Base-by-base conservation (phyloP, 2,888 invertebrate genomes). In the Synanthedon vespiformis region DNA sequence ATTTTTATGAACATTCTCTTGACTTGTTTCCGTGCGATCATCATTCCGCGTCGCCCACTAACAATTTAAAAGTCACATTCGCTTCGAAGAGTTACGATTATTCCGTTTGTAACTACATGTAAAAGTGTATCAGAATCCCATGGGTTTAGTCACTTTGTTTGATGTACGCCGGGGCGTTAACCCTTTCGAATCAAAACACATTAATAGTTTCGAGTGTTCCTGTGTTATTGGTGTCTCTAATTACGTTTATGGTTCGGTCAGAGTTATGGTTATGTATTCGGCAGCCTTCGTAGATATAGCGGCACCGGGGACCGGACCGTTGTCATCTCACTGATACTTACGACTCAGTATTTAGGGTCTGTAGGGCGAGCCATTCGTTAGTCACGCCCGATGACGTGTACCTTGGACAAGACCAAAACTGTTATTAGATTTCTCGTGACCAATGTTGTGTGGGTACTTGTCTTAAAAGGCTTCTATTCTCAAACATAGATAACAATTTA, bases 401-500 rank as follows among this genome's bases (percentile, higher is more conserved):
- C 87, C 87, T 87, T 87, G 86, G 87, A 87, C 87, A 87, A 86
- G 79, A 87, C 85, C 86, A 86, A 87, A 87, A 85, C 80, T 80
- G 71, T 84, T 82, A 86, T 86, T 86, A 86, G 83, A 74, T 72
- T 77, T 74, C 70, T 77, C 72, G 72, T 71, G 68, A 66, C 71
- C 69, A 71, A 66, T 72, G 69, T 72, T 71, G 64, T 62, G 65
- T 58, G 62, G 75, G 75, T 72, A 70, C 79, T 80, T 73, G 80
- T 79, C 80, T 71, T 77, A 76, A 76, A 76, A 75, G 72, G 74
- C 74, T 78, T 76, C 73, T 68, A 63, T 59, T 60, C 57, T 56
- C 58, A 50, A 10, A 34, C 49, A 53, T 50, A 16, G 48, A 18
- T 22, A 44, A 44, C 14, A 61, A 34, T 62, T 54, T 57, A 60